Evolutionary conservation across 2,888 invertebrate genomes (phyloP).

Genomic region (Hetaerina titia): DNA sequence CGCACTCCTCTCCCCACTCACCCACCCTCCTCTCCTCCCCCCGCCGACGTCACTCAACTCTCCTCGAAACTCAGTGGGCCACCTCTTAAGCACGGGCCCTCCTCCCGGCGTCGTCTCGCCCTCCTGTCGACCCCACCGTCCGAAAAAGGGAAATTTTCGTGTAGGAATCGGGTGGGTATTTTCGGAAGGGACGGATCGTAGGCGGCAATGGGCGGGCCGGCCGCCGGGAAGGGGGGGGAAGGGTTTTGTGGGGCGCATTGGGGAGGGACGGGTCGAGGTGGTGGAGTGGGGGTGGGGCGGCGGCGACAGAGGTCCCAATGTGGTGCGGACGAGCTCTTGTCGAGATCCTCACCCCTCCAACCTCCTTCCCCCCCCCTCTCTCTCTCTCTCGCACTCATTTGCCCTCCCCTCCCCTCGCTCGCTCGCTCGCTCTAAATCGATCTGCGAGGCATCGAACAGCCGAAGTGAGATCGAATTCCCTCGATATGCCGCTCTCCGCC

Average conservation of each 20-base stretch:
- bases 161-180: background rate
- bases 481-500: background rate
- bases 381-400: too few relatives aligned
- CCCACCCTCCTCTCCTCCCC: too few relatives aligned
- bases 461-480: background rate
- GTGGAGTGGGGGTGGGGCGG: background rate
- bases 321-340: background rate
- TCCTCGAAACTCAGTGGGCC: background rate
- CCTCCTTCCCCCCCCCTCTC: background rate
- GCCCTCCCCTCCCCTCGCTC: too few relatives aligned
- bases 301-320: background rate
- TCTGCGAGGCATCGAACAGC: background rate
- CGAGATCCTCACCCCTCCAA: background rate
- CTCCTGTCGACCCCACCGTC: background rate
- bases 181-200: background rate
- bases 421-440: background rate
- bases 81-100: too few relatives aligned
- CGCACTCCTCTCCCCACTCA: background rate
- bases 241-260: too few relatives aligned
- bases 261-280: background rate
- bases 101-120: background rate
- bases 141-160: background rate
- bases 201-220: background rate
- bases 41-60: too few relatives aligned
- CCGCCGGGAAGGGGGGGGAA: too few relatives aligned